These are phyloP conservation scores for Recurvirostra avosetta DNA, from an alignment of 2,113 vertebrate species.

Conservation along the genomic window DNA sequence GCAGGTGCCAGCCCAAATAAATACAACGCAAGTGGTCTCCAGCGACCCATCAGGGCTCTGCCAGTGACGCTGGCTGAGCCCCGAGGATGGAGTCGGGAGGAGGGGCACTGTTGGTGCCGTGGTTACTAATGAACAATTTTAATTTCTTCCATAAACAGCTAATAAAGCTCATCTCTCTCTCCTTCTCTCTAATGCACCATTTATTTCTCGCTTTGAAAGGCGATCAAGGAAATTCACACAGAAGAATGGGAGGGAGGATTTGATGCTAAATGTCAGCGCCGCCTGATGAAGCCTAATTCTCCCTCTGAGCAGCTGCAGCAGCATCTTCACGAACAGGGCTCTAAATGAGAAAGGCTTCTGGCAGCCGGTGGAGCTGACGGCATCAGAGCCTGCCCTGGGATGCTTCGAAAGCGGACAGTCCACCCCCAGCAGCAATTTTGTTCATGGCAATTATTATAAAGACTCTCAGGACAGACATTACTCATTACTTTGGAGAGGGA, in stretches of 20 bases:
- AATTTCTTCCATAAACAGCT: slow-evolving; percentile 61
- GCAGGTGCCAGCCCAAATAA: slow-evolving; percentile 25
- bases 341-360: neutral
- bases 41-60: neutral
- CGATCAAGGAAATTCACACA: neutral
- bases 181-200: slow-evolving; percentile 41
- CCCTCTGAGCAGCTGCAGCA: neutral
- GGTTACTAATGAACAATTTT: slow-evolving; percentile 49
- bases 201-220: slow-evolving; percentile 45
- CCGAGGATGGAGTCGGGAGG: neutral
- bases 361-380: neutral
- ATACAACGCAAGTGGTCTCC: neutral
- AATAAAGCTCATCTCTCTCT: slow-evolving; percentile 55
- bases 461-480: neutral
- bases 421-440: neutral
- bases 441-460: fast-evolving
- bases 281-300: neutral
- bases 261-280: slow-evolving; percentile 35
- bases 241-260: neutral
- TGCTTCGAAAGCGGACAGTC: neutral
- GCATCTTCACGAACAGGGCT: fast-evolving
- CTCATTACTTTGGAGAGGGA: neutral
- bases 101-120: neutral
- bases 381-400: neutral
- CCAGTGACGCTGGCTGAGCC: neutral